Base-by-base conservation (phyloP, 2,888 invertebrate genomes). In the Stratiomys singularior region DNA sequence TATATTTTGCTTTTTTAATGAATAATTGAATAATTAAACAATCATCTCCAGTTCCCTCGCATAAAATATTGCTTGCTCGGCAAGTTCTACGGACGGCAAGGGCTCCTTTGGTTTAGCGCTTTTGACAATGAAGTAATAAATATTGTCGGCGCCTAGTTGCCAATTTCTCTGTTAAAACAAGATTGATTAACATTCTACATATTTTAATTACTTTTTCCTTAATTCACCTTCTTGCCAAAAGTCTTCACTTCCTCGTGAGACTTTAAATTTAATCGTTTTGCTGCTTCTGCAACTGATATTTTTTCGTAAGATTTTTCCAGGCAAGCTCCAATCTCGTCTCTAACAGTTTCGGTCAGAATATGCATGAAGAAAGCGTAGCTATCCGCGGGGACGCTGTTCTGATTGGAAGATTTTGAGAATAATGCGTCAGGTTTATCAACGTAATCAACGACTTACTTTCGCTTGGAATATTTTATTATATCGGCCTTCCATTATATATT, bases 31-130 rank as follows among this genome's bases (percentile, higher is more conserved):
- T 60, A 0, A 5, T 60, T 93, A 99, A 80, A 99, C 98, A 89
- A 99, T 99, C 97, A 98, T 99, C 89, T 99, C 99, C 82, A 99
- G 90, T 89, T 99, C 98, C 84, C 95, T 92, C 1, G 99, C 99
- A 88, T 99, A 99, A 85, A 96, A 96, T 82, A 99, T 94, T 21
- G 96, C 95, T 87, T 98, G 96, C 84, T 95, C 93, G 0, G 98
- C 97, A 44, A 99, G 89, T 84, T 97, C 95, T 37, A 92, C 89
- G 7, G 98, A 96, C 0, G 98, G 98, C 82, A 99, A 91, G 80
- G 89, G 92, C 86, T 95, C 94, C 82, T 92, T 92, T 0, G 86
- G 90, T 87, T 90, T 94, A 83, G 93, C 93, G 71, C 93, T 92
- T 83, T 94, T 94, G 52, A 92, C 91, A 0, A 91, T 89, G 87